These are phyloP conservation scores for Poeciliopsis presidionis DNA, from an alignment of 2,797 vertebrate genomes.

Conservation along the genomic window DNA sequence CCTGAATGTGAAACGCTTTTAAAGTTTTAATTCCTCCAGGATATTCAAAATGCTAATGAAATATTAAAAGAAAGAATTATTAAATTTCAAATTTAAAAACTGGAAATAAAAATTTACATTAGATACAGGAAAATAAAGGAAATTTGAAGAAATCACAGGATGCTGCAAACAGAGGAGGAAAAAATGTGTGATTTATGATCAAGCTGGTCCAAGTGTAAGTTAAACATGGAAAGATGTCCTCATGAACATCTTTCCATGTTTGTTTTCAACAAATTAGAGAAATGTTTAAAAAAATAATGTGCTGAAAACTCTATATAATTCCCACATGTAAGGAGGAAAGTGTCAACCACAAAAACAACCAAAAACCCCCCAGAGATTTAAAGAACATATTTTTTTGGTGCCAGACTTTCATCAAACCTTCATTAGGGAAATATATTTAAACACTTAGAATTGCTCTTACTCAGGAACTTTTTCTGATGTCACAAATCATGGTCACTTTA, in stretches of 20 bases:
- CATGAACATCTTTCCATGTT: too few species aligned
- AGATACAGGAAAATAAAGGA: constrained; percentile 6
- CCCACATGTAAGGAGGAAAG: not conserved
- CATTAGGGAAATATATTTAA: not conserved
- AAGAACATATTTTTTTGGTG: not conserved
- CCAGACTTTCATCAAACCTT: not conserved
- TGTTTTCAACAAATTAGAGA: constrained; percentile 29
- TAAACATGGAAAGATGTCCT: constrained; percentile 76
- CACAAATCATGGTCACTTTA: not conserved
- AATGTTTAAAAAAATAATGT: constrained; percentile 18
- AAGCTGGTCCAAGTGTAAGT: constrained; percentile 73
- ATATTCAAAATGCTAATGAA: not conserved
- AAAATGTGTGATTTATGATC: constrained; percentile 71
- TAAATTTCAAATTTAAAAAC: too few species aligned
- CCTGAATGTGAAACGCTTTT: not conserved
- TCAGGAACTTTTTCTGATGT: not conserved
- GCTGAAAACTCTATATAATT: not conserved
- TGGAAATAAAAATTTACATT: constrained; percentile 4
- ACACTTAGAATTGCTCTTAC: not conserved
- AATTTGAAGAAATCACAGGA: constrained; percentile 47
- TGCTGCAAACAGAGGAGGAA: constrained; percentile 38
- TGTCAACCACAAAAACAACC: not conserved
- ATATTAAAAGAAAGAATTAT: not conserved
- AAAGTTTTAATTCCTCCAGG: not conserved
- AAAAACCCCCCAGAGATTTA: not conserved